Conservation (phyloP, 2,888 invertebrate species). For the Ischnus inquisitorius region DNA sequence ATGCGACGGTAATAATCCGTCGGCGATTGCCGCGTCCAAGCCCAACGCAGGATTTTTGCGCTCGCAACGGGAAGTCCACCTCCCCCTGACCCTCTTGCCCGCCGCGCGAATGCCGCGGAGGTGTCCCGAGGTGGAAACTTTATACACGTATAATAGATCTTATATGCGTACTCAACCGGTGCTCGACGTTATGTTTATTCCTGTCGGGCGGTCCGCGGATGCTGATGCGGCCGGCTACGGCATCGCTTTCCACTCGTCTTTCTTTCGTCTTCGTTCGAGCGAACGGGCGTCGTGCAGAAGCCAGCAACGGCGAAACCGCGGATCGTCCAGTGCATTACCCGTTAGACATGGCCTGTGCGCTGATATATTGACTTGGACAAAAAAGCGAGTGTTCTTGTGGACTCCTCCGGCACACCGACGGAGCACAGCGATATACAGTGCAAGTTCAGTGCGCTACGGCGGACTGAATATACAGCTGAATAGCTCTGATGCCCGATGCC, state of each 20-base stretch:
- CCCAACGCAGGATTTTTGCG: constrained; percentile 36
- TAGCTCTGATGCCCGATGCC: constrained; percentile 59
- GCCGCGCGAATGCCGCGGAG: neutral
- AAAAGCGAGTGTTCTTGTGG: constrained; percentile 82
- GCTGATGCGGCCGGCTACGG: constrained; percentile 61
- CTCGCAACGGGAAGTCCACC: constrained; percentile 13
- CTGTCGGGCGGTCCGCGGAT: constrained; percentile 61
- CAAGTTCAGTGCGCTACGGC: constrained; percentile 31
- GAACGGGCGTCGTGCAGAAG: constrained; percentile 46
- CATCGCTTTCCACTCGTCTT: constrained; percentile 65
- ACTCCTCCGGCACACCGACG: constrained; percentile 73
- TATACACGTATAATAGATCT: constrained; percentile 54
- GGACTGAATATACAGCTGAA: constrained; percentile 50
- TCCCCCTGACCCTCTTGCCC: too few species aligned
- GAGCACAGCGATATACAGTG: constrained; percentile 47
- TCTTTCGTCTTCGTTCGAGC: constrained; percentile 57
- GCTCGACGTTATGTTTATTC: constrained; percentile 62
- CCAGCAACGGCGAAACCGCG: constrained; percentile 69
- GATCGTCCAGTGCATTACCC: constrained; percentile 82
- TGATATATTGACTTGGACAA: constrained; percentile 84
- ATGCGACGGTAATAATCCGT: constrained; percentile 49
- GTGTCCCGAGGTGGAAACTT: constrained; percentile 28
- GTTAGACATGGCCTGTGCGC: constrained; percentile 84
- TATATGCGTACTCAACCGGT: constrained; percentile 27
- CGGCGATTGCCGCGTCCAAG: constrained; percentile 37